These are phyloP conservation scores for Sarcophilus harrisii DNA, from an alignment of 2,797 vertebrate genomes.

Conservation along the genomic window DNA sequence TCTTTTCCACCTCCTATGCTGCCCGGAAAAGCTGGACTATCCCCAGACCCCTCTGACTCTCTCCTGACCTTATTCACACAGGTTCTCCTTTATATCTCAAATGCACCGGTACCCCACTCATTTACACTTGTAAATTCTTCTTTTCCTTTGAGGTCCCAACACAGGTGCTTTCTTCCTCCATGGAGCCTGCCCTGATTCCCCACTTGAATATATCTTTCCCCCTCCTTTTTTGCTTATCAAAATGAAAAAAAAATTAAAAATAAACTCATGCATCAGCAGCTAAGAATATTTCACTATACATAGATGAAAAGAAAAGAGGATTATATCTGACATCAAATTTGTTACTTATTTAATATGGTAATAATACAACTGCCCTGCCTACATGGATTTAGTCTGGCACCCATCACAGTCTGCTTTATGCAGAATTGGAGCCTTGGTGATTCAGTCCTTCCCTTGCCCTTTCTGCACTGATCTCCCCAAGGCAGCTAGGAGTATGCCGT, in stretches of 20 bases:
- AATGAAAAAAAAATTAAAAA: not conserved
- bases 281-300: not conserved
- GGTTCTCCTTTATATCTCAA: not conserved
- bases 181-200: not conserved
- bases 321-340: not conserved
- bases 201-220: not conserved
- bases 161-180: not conserved
- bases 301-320: not conserved
- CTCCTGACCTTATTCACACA: not conserved
- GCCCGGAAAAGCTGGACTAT: not conserved
- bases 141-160: not conserved
- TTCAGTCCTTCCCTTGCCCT: not conserved
- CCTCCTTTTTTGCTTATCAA: not conserved
- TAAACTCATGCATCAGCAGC: not conserved
- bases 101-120: not conserved
- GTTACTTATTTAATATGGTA: not conserved
- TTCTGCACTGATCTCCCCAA: not conserved
- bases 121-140: not conserved
- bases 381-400: not conserved
- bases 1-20: not conserved
- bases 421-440: not conserved
- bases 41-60: not conserved
- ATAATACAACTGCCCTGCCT: not conserved
- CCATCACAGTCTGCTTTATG: not conserved
- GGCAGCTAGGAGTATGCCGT: not conserved